These are phyloP conservation scores for Betta splendens DNA, from an alignment of 2,797 vertebrate species.

Conservation along the genomic window DNA sequence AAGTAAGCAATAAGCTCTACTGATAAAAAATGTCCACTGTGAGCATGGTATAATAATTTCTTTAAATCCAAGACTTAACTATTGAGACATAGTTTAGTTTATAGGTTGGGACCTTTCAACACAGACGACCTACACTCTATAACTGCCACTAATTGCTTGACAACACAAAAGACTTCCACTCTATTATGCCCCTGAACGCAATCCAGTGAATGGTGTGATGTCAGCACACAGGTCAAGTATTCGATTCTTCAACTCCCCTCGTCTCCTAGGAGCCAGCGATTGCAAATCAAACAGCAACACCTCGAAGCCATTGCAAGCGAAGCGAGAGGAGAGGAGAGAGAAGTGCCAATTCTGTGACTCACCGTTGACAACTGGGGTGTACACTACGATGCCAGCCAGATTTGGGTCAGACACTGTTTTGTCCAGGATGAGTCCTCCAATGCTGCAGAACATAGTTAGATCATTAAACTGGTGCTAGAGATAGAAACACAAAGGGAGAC, in stretches of 20 bases:
- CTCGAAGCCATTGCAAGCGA: constrained; percentile 7
- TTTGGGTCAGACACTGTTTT: constrained; percentile 96
- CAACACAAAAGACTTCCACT: too few species aligned
- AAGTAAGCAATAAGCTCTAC: too few species aligned
- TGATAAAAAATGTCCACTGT: too few species aligned
- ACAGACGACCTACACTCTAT: too few species aligned
- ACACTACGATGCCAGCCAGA: constrained; percentile 95
- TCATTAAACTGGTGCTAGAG: constrained; percentile 22
- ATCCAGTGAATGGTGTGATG: too few species aligned
- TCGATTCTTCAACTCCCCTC: neutral
- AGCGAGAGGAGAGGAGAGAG: neutral
- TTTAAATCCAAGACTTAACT: too few species aligned
- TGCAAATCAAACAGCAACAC: constrained; percentile 16
- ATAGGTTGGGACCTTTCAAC: too few species aligned
- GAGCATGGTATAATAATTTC: too few species aligned
- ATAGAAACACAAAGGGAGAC: neutral
- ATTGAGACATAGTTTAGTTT: too few species aligned
- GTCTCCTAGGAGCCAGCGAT: neutral
- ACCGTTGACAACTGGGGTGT: constrained; percentile 97
- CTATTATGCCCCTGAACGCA: too few species aligned
- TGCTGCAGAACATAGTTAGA: constrained; percentile 78
- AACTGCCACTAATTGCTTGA: too few species aligned
- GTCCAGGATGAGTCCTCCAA: constrained; percentile 97
- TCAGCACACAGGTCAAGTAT: neutral
- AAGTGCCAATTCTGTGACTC: constrained; percentile 63